Base-by-base conservation (phyloP, 2,113 vertebrate species). In the Rattus rattus region DNA sequence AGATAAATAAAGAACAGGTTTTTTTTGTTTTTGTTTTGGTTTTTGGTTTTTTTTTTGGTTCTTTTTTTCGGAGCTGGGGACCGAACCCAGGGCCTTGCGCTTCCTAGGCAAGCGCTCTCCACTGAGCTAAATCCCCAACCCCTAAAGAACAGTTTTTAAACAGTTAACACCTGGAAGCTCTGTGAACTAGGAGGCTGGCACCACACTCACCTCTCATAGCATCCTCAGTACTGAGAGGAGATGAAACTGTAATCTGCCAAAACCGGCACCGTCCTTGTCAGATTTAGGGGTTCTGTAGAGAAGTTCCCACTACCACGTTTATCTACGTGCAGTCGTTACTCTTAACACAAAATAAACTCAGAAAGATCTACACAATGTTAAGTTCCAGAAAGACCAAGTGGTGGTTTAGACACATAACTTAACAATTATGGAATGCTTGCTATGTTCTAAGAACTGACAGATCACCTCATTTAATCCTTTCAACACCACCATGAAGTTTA, bases 171-270 rank as follows among this genome's bases (percentile, higher is more conserved):
- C 20, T 61, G 17, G 22, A 96, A 94, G 7, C 11, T 93, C 81
- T 90, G 61, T 86, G 92, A 92, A 63, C n/a, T 33, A 95, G 28
- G 28, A 92, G 94, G 91, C 14, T 73, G 36, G 54, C 83, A 81
- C 26, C 95, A 96, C 61, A 96, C 95, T 97, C 91, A 97, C 95
- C 91, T 97, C 84, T 96, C 61, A 72, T 77, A 90, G 72, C 95
- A 96, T 61, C 73, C 94, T 97, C 92, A 95, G 56, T 77, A 65
- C 9, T 95, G 94, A 69, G n/a, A 85, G 61, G 49, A 80, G 11
- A 94, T 22, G 59, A 94, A 96, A 88, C 54, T 72, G 95, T 73
- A 83, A 86, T 96, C 72, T 87, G 72, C 36, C 90, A 92, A 86
- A 86, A 77, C 81, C 36, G 49, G 49, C 24, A 94, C 39, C 69